Evolutionary conservation across 2,797 vertebrate species (phyloP).

Genomic region (Pampus argenteus): DNA sequence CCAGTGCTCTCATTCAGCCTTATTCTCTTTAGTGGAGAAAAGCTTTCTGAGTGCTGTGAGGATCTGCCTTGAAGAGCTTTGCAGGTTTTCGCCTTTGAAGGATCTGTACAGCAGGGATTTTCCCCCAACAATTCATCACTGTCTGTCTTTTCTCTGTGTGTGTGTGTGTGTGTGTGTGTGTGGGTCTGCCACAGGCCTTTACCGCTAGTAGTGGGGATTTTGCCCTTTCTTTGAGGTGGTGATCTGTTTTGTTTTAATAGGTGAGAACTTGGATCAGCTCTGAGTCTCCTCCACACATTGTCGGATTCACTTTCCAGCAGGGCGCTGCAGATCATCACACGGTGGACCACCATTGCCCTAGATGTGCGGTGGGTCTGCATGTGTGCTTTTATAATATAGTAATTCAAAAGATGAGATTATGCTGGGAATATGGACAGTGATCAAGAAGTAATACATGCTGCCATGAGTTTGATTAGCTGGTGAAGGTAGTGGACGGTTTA

Average conservation of each 20-base stretch:
- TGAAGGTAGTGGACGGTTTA: slow-evolving; percentile 13
- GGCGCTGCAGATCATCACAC: slow-evolving; percentile 62
- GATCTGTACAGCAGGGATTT: slow-evolving; percentile 67
- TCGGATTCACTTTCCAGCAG: slow-evolving; percentile 53
- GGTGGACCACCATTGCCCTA: slow-evolving; percentile 64
- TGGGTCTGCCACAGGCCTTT: slow-evolving; percentile 52
- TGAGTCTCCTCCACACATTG: slow-evolving; percentile 55
- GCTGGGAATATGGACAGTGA: slow-evolving; percentile 19
- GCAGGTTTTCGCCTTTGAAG: slow-evolving; percentile 75
- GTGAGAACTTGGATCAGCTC: slow-evolving; percentile 75
- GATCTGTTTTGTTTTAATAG: slow-evolving; percentile 75
- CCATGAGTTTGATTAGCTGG: slow-evolving; percentile 38
- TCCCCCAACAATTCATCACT: slow-evolving; percentile 71
- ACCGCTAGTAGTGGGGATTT: slow-evolving; percentile 58
- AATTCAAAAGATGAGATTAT: slow-evolving; percentile 55
- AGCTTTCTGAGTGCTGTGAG: slow-evolving; percentile 39
- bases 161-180: slow-evolving; percentile 32
- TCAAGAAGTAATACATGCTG: slow-evolving; percentile 29
- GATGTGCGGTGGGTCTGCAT: slow-evolving; percentile 47
- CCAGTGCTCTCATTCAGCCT: slow-evolving; percentile 64
- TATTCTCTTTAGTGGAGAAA: slow-evolving; percentile 55
- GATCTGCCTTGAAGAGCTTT: slow-evolving; percentile 78
- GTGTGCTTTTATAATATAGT: slow-evolving; percentile 25
- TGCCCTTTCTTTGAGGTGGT: slow-evolving; percentile 71
- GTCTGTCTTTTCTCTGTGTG: slow-evolving; percentile 58